Evolutionary conservation across 2,797 vertebrate species (phyloP).

Genomic region (Gambusia yucatana): DNA sequence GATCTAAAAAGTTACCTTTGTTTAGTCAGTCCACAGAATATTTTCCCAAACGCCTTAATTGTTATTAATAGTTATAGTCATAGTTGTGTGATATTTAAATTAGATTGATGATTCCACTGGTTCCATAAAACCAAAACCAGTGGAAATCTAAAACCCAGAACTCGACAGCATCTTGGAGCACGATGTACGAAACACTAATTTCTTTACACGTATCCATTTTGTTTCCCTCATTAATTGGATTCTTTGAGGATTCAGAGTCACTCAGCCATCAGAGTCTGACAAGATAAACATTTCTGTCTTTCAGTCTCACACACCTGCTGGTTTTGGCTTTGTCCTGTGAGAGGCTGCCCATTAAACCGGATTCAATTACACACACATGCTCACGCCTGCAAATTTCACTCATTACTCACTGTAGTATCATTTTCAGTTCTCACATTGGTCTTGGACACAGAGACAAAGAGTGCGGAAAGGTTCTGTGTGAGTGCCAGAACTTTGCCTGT

Average conservation of each 20-base stretch:
- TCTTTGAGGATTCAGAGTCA: slow-evolving; percentile 53
- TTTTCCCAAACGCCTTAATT: not conserved
- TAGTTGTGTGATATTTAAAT: not conserved
- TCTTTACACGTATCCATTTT: slow-evolving; percentile 5
- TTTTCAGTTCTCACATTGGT: slow-evolving; percentile 42
- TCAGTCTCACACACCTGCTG: slow-evolving; percentile 64
- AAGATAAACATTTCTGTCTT: slow-evolving; percentile 53
- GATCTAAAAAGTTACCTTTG: not conserved
- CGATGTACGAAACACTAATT: not conserved
- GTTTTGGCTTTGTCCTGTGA: slow-evolving; percentile 55
- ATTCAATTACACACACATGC: slow-evolving; percentile 60
- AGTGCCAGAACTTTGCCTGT: slow-evolving; percentile 1
- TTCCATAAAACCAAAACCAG: not conserved
- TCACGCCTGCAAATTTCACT: slow-evolving; percentile 39
- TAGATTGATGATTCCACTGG: not conserved
- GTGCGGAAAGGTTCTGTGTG: not conserved
- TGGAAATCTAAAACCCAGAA: not conserved
- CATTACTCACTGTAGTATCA: slow-evolving; percentile 53
- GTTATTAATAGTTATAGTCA: not conserved
- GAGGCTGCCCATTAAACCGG: slow-evolving; percentile 61
- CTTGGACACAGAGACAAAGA: not conserved
- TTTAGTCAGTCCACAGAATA: not conserved
- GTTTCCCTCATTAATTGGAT: slow-evolving; percentile 59
- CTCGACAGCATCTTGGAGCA: not conserved
- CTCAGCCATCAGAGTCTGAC: slow-evolving; percentile 35